Conservation (phyloP, 1,140 invertebrate genomes). For the Temnothorax curvispinosus region DNA sequence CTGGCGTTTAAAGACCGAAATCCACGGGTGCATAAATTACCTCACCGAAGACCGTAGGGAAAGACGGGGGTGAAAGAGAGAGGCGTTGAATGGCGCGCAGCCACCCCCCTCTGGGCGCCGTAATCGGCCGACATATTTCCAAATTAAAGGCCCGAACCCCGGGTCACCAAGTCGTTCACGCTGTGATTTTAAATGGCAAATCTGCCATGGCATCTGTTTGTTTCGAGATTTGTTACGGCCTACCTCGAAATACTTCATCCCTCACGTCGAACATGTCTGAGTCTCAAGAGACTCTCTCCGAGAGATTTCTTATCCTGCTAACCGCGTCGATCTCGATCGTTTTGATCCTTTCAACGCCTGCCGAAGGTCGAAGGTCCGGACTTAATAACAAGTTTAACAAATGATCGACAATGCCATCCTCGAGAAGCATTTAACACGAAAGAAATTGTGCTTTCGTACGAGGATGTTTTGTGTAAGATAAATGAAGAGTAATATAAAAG, state of each 20-base stretch:
- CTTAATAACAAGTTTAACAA: slow-evolving; percentile 72
- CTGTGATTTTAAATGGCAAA: slow-evolving; percentile 81
- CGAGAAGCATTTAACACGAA: slow-evolving; percentile 44
- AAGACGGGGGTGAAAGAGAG: background rate
- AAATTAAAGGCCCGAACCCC: slow-evolving; percentile 73
- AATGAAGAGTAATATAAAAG: background rate
- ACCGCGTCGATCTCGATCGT: slow-evolving; percentile 60
- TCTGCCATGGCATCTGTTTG: slow-evolving; percentile 70
- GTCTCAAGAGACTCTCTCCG: background rate
- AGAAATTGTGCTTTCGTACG: background rate
- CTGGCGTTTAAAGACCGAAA: slow-evolving; percentile 75
- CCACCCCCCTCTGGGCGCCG: slow-evolving; percentile 74
- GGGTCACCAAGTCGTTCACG: slow-evolving; percentile 72
- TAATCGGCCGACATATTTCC: slow-evolving; percentile 80
- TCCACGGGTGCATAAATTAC: slow-evolving; percentile 77
- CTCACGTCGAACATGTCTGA: background rate
- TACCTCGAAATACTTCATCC: slow-evolving; percentile 43
- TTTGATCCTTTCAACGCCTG: slow-evolving; percentile 64
- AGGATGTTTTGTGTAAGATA: background rate
- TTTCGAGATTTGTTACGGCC: slow-evolving; percentile 78
- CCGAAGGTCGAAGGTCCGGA: slow-evolving; percentile 62
- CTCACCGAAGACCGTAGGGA: slow-evolving; percentile 2
- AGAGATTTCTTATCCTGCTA: background rate
- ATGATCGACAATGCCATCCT: slow-evolving; percentile 69
- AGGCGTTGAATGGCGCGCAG: slow-evolving; percentile 47